These are phyloP conservation scores for Danionella cerebrum DNA, from an alignment of 2,113 vertebrate species.

Conservation along the genomic window DNA sequence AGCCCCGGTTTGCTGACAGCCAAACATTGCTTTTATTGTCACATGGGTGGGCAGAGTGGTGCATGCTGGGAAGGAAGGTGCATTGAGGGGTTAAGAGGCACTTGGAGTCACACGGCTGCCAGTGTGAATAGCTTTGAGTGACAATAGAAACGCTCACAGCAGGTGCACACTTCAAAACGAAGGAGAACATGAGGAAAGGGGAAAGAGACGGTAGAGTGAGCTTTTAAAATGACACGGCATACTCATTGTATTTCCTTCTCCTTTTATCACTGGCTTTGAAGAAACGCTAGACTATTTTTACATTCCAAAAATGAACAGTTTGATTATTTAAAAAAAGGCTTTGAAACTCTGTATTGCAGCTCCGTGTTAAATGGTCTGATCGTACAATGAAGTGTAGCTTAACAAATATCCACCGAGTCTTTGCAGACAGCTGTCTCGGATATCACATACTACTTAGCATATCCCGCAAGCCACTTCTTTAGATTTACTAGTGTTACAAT, in stretches of 20 bases:
- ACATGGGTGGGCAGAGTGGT: background rate
- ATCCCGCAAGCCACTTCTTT: too few relatives aligned
- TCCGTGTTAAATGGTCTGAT: too few relatives aligned
- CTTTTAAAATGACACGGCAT: slow-evolving; percentile 37
- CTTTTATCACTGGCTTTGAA: slow-evolving; percentile 25
- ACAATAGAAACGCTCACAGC: slow-evolving; percentile 3
- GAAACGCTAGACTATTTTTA: slow-evolving; percentile 39
- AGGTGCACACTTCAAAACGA: background rate
- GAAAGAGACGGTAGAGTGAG: background rate
- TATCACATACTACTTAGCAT: too few relatives aligned
- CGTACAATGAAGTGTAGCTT: too few relatives aligned
- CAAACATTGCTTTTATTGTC: background rate
- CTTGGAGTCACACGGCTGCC: slow-evolving; percentile 31
- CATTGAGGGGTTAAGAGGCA: slow-evolving; percentile 39
- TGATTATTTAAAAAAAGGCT: too few relatives aligned
- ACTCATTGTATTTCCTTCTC: slow-evolving; percentile 32
- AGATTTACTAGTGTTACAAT: too few relatives aligned
- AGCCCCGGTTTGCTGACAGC: background rate
- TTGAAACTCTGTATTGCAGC: too few relatives aligned
- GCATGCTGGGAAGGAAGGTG: slow-evolving; percentile 24
- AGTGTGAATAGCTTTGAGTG: background rate
- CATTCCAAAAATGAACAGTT: too few relatives aligned
- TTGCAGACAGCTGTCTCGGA: too few relatives aligned
- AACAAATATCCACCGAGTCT: too few relatives aligned
- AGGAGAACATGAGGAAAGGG: background rate